A percentile compares a stretch with the other conserved stretches of the same genome.
Conservation (phyloP, 2,113 vertebrate species). For the Bostrychus sinensis region DNA sequence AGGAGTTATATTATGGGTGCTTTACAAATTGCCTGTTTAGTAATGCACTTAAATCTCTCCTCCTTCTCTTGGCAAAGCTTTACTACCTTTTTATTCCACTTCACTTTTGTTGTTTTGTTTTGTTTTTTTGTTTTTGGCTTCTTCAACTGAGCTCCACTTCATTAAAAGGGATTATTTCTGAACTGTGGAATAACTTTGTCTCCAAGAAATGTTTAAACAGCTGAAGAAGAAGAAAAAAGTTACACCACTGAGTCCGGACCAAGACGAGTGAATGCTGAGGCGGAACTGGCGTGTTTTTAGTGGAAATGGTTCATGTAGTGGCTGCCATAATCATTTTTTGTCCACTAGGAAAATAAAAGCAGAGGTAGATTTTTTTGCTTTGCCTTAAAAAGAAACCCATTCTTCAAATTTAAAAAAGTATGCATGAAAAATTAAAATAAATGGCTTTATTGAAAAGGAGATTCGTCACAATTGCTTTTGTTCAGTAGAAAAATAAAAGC, state of each 20-base stretch:
- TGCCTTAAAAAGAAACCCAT: too few species aligned
- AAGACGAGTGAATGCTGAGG: background rate
- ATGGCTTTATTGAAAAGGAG: too few species aligned
- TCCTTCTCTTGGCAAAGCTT: background rate
- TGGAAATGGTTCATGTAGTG: too few species aligned
- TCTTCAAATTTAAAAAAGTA: too few species aligned
- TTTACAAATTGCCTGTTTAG: background rate
- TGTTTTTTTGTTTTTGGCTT: background rate
- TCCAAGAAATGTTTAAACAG: slow-evolving; percentile 7
- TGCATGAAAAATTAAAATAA: too few species aligned
- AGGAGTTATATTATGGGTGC: background rate
- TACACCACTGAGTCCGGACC: background rate
- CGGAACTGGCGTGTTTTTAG: too few species aligned
- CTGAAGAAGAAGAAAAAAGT: background rate
- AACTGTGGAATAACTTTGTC: slow-evolving; percentile 2
- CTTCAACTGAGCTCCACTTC: background rate
- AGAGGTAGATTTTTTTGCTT: too few species aligned
- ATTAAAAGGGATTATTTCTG: slow-evolving; percentile 13
- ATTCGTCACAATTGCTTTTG: too few species aligned
- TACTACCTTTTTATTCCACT: too few species aligned
- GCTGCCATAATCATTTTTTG: too few species aligned
- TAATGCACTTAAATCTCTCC: background rate
- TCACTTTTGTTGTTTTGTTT: background rate
- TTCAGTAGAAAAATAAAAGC: too few species aligned
- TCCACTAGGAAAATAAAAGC: too few species aligned